These are phyloP conservation scores for Tiliacea aurago DNA, from an alignment of 2,888 invertebrate genomes.

Conservation along the genomic window DNA sequence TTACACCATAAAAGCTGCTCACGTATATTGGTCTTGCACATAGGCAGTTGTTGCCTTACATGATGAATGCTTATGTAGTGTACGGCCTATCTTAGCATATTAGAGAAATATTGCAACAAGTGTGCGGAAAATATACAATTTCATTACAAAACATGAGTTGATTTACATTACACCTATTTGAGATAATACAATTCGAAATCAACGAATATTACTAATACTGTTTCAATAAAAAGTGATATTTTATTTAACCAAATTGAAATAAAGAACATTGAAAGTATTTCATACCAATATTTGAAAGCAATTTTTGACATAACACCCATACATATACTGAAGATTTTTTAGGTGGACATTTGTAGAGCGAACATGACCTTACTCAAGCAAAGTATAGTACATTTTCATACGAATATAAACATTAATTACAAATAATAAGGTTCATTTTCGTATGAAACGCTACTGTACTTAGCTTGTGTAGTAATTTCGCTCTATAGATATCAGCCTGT, in stretches of 20 bases:
- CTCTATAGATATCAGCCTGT: background rate
- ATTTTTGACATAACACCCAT: conserved; percentile 11
- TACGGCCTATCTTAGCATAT: conserved; percentile 48
- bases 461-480: background rate
- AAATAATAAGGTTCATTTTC: background rate
- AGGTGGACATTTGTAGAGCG: background rate
- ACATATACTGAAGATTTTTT: background rate
- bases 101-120: conserved; percentile 53
- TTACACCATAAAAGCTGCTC: conserved; percentile 39
- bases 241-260: conserved; percentile 48
- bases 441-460: background rate
- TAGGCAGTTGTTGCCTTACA: conserved; percentile 32
- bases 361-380: background rate
- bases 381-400: background rate
- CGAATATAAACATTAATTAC: background rate
- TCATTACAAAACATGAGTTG: conserved; percentile 50
- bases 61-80: conserved; percentile 33
- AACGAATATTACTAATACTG: conserved; percentile 47
- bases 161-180: conserved; percentile 50
- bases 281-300: conserved; percentile 28
- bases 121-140: conserved; percentile 58
- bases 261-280: conserved; percentile 31
- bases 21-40: conserved; percentile 30
- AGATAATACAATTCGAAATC: conserved; percentile 39
- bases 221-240: conserved; percentile 40